These are phyloP conservation scores for Sialia sialis DNA, from an alignment of 2,113 vertebrate species.

Conservation along the genomic window DNA sequence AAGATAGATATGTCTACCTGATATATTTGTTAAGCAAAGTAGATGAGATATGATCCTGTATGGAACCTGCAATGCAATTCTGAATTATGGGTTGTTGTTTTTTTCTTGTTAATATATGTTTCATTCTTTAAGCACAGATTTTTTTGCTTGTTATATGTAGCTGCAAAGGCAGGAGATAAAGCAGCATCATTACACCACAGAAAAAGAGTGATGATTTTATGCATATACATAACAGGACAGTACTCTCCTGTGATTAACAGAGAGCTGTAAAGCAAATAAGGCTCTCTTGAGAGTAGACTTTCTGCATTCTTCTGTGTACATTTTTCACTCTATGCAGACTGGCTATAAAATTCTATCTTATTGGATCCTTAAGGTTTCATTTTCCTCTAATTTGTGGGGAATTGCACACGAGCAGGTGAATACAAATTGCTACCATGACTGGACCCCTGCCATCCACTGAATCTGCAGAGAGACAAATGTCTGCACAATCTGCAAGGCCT, in stretches of 20 bases:
- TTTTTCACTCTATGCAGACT: not conserved
- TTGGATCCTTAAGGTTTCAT: not conserved
- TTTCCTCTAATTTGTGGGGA: not conserved
- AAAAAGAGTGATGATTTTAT: not conserved
- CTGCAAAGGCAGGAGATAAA: not conserved
- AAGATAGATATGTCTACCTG: not conserved
- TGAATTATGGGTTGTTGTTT: not conserved
- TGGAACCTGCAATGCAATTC: not conserved
- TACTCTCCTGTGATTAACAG: not conserved
- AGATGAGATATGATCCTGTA: not conserved
- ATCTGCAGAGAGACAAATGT: not conserved
- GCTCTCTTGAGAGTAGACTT: not conserved
- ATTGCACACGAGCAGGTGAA: not conserved
- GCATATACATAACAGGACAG: not conserved
- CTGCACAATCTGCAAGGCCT: not conserved
- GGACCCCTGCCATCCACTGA: not conserved
- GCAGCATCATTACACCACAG: not conserved
- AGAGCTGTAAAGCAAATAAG: not conserved
- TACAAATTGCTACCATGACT: not conserved
- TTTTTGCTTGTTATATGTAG: not conserved
- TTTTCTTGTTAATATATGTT: not conserved
- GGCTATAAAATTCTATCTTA: not conserved
- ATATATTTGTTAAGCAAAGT: constrained; percentile 3
- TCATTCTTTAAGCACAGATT: not conserved
- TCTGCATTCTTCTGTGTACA: not conserved